Percentiles rank a stretch among this genome's conserved stretches.
These are phyloP conservation scores for Ascaphus truei DNA, from an alignment of 2,113 vertebrate species.

Conservation along the genomic window DNA sequence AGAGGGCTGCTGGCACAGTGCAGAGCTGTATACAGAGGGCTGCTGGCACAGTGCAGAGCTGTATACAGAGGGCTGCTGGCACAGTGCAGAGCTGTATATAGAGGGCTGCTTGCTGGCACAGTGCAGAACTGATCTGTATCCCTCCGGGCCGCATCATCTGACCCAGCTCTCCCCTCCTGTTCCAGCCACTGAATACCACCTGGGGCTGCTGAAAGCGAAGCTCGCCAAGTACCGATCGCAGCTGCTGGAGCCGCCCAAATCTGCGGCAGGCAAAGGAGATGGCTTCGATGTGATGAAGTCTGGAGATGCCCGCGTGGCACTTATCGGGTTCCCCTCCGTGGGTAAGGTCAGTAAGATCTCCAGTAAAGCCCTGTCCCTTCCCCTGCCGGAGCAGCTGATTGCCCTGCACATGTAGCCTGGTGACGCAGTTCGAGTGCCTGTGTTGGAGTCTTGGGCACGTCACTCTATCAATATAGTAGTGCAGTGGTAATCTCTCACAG, in stretches of 20 bases:
- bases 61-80: too few relatives aligned
- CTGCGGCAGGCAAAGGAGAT: conserved; percentile 86
- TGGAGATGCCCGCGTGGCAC: conserved; percentile 89
- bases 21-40: too few relatives aligned
- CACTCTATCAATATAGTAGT: too few relatives aligned
- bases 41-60: too few relatives aligned
- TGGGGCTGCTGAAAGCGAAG: conserved; percentile 94
- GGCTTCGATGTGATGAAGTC: conserved; percentile 99
- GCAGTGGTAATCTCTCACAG: too few relatives aligned
- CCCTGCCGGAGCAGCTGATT: not conserved
- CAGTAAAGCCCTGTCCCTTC: not conserved
- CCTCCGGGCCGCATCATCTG: not conserved
- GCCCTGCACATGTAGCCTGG: accelerated
- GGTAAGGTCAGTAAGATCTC: conserved; percentile 97
- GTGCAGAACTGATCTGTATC: too few relatives aligned
- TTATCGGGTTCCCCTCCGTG: conserved; percentile 97
- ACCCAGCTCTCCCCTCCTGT: conserved; percentile 12
- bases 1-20: too few relatives aligned
- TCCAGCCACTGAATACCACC: conserved; percentile 93
- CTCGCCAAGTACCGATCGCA: conserved; percentile 95
- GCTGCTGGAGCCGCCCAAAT: conserved; percentile 90
- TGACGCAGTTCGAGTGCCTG: too few relatives aligned
- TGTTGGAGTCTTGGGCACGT: too few relatives aligned
- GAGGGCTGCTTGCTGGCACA: too few relatives aligned
- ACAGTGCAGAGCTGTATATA: too few relatives aligned